These are phyloP conservation scores for Crematogaster levior DNA, from an alignment of 2,888 invertebrate genomes.

Conservation along the genomic window DNA sequence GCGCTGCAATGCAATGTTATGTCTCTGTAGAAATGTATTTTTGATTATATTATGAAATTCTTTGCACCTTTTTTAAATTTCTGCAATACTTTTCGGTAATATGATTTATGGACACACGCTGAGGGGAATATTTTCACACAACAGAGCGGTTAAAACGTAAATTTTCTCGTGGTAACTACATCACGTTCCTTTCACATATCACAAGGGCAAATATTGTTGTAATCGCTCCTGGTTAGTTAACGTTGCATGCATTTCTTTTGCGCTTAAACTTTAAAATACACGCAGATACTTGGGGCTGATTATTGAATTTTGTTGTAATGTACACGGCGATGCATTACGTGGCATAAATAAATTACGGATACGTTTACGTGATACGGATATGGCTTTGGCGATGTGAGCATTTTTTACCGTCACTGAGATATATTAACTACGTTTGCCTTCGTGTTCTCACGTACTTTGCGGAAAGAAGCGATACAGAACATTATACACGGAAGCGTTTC, in stretches of 20 bases:
- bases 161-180: constrained; percentile 13
- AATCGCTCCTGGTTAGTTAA: constrained; percentile 4
- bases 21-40: constrained; percentile 36
- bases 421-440: background rate
- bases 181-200: background rate
- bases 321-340: background rate
- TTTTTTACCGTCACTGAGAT: constrained; percentile 2
- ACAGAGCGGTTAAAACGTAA: constrained; percentile 1
- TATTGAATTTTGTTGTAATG: constrained; percentile 36
- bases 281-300: background rate
- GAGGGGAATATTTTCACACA: background rate
- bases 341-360: constrained; percentile 28
- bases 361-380: constrained; percentile 4
- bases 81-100: constrained; percentile 14
- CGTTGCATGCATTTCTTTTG: constrained; percentile 3
- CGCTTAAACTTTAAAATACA: background rate
- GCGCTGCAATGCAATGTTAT: constrained; percentile 15
- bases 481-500: background rate
- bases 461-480: constrained; percentile 9
- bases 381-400: background rate
- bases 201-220: background rate
- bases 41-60: constrained; percentile 33
- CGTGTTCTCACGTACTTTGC: constrained; percentile 1
- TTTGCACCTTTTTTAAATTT: constrained; percentile 16
- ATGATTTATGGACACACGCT: background rate